Conservation (phyloP, 1,140 invertebrate genomes). For the Drosophila nasuta region DNA sequence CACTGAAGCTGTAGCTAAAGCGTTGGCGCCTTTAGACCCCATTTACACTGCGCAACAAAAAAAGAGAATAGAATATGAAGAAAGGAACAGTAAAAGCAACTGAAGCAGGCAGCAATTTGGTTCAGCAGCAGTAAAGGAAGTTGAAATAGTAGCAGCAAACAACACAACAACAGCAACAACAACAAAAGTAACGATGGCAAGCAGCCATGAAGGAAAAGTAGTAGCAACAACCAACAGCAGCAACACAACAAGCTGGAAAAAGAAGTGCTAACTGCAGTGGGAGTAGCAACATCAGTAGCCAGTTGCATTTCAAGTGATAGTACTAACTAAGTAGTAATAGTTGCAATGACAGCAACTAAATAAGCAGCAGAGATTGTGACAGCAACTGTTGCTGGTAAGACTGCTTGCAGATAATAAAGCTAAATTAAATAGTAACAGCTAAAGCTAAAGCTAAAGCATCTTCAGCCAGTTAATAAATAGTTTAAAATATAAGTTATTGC, state of each 20-base stretch:
- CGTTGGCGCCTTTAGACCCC: constrained; percentile 12
- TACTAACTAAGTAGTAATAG: too few relatives aligned
- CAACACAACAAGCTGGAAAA: neutral
- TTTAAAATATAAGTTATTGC: too few relatives aligned
- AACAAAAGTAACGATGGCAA: neutral
- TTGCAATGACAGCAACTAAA: too few relatives aligned
- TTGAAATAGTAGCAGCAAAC: neutral
- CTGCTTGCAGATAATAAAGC: too few relatives aligned
- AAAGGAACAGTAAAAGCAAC: neutral
- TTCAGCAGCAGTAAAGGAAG: constrained; percentile 3
- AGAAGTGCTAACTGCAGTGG: neutral
- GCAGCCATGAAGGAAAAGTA: neutral
- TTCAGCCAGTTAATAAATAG: too few relatives aligned
- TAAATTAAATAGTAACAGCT: too few relatives aligned
- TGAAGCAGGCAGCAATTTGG: neutral
- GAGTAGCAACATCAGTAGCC: neutral
- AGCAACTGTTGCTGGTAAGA: too few relatives aligned
- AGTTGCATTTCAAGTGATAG: too few relatives aligned
- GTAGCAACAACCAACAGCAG: neutral
- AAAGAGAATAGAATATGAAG: neutral
- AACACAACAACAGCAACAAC: constrained; percentile 1
- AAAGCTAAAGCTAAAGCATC: too few relatives aligned
- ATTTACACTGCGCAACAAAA: constrained; percentile 30
- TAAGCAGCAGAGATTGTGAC: too few relatives aligned
- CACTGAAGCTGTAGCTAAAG: constrained; percentile 10